These are phyloP conservation scores for Darevskia nairensis DNA, from an alignment of 2,797 vertebrate species.

Conservation along the genomic window DNA sequence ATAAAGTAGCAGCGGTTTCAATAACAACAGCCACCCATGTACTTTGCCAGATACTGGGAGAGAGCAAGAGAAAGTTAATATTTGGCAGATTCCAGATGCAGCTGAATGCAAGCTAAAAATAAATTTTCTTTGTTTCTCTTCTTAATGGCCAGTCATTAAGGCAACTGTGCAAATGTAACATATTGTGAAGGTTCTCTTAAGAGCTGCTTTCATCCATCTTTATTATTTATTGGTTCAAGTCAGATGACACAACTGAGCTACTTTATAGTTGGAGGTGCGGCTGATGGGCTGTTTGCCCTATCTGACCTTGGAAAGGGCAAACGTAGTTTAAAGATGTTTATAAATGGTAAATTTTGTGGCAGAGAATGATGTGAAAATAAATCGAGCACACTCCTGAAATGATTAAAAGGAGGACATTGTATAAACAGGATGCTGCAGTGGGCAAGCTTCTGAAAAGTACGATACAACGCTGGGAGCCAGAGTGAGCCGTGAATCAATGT, in stretches of 20 bases:
- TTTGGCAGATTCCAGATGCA: slow-evolving; percentile 46
- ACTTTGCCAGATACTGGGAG: neutral
- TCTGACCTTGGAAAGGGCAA: slow-evolving; percentile 74
- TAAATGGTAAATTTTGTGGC: slow-evolving; percentile 72
- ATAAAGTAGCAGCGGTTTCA: neutral
- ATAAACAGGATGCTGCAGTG: slow-evolving; percentile 66
- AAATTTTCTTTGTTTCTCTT: slow-evolving; percentile 61
- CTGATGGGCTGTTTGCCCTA: slow-evolving; percentile 70
- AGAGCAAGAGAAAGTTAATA: slow-evolving; percentile 27
- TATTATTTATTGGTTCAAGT: slow-evolving; percentile 74
- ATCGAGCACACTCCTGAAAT: slow-evolving; percentile 62
- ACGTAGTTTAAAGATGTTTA: slow-evolving; percentile 74
- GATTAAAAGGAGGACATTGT: slow-evolving; percentile 66
- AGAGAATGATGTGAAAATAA: slow-evolving; percentile 72
- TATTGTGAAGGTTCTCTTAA: slow-evolving; percentile 68
- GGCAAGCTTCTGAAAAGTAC: slow-evolving; percentile 41
- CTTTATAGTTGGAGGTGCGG: slow-evolving; percentile 74
- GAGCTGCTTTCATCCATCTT: slow-evolving; percentile 71
- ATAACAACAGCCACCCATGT: neutral
- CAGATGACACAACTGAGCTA: slow-evolving; percentile 68
- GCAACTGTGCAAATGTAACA: slow-evolving; percentile 67
- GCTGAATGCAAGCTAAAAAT: slow-evolving; percentile 49
- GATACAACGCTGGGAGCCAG: slow-evolving; percentile 26
- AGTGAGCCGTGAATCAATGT: neutral
- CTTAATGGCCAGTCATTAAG: slow-evolving; percentile 65